Evolutionary conservation across 1,140 invertebrate species (phyloP), one percentile per base, ranked within the genome.

Genomic region (Trigoniulus corallinus): DNA sequence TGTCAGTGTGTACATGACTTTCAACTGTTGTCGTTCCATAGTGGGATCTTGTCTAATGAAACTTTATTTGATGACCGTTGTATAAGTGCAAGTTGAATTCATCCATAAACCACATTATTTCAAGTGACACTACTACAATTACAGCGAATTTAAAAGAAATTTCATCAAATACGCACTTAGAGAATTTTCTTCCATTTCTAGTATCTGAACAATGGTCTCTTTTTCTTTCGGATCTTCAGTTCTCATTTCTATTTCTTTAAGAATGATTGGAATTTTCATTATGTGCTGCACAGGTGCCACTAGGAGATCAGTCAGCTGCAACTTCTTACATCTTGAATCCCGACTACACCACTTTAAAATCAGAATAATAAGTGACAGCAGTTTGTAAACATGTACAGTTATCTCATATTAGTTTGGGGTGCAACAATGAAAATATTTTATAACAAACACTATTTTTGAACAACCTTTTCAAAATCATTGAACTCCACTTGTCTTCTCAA

Each of bases 281-380:
- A 79, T 78, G 61, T 80, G 75, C 61, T 81, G 79, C 50, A 81
- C 75, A 12, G 78, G 78, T 2, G 77, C 72, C 27, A 80, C 77
- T 37, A 80, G 62, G 2, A 81, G 65, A 61, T 80, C 79, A 7
- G 75, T 77, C 25, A 81, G 60, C 59, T 79, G 76, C 3, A 80
- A 64, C 50, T 79, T 71, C 56, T 79, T 77, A 61, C 77, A 80
- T 15, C 78, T 60, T 2, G 68, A 61, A 61, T 80, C 77, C 47
- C 70, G 63, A 50, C 71, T 70, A 56, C 76, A 79, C 69, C 71
- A 74, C 75, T 77, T 53, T 2, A 62, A 59, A 15, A 50, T 51
- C 53, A 52, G 25, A 48, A n/a, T n/a, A n/a, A n/a, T n/a, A n/a
- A n/a, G n/a, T n/a, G n/a, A n/a, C n/a, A n/a, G n/a, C n/a, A n/a